Percentiles rank a stretch among this genome's conserved stretches.
phyloP scores from a whole-genome alignment of 2,797 vertebrate genomes.

The Girardinus metallicus region DNA sequence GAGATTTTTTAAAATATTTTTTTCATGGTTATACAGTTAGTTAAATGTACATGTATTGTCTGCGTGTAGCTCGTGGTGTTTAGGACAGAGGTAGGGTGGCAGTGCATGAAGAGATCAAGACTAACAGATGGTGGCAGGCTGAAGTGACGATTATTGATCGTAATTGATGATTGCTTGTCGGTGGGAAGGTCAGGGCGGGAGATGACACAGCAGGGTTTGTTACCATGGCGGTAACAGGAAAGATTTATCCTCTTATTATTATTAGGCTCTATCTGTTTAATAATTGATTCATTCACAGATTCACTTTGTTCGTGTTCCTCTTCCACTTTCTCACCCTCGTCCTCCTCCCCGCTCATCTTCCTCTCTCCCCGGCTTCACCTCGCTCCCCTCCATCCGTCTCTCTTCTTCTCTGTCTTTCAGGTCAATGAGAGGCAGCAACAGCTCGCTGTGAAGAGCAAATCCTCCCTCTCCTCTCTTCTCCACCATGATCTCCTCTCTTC shows the following conservation, averaged over 20 bases:
- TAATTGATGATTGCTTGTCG: slow-evolving; percentile 46
- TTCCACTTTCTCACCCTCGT: slow-evolving; percentile 12
- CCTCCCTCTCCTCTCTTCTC: slow-evolving; percentile 38
- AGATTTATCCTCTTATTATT: slow-evolving; percentile 64
- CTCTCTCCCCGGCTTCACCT: slow-evolving; percentile 11
- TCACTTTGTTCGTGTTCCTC: slow-evolving; percentile 58
- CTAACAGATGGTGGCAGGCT: slow-evolving; percentile 23
- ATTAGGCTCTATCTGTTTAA: slow-evolving; percentile 56
- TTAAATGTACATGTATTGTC: neutral
- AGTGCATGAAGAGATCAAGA: slow-evolving; percentile 15
- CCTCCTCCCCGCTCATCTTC: slow-evolving; percentile 13
- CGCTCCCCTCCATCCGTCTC: slow-evolving; percentile 26
- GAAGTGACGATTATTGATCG: slow-evolving; percentile 57
- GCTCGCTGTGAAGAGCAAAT: slow-evolving; percentile 45
- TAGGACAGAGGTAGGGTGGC: neutral
- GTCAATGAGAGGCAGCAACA: slow-evolving; percentile 64
- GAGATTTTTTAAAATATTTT: neutral
- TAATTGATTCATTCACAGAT: slow-evolving; percentile 66
- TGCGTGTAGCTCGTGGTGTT: neutral
- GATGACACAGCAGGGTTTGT: slow-evolving; percentile 52
- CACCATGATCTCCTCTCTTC: slow-evolving; percentile 57
- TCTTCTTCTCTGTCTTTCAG: slow-evolving; percentile 55
- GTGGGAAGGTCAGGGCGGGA: slow-evolving; percentile 63
- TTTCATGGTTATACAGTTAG: neutral
- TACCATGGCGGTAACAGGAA: slow-evolving; percentile 58